Evolutionary conservation across 2,113 vertebrate species (phyloP), one percentile per base, ranked within the genome.

Genomic region (Vidua chalybeata): DNA sequence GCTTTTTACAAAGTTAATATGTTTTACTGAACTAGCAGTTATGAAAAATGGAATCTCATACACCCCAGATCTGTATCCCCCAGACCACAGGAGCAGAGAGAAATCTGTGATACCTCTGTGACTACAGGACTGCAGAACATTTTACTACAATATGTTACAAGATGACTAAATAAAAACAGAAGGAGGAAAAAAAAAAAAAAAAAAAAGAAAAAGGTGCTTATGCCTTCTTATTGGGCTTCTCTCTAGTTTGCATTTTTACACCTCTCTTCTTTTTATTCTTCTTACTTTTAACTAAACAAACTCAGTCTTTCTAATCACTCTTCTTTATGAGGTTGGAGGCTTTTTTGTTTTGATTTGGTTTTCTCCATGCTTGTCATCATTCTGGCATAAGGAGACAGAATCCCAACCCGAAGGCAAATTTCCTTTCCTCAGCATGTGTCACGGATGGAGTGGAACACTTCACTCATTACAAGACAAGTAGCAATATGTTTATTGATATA

Each of bases 31-130:
- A n/a, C 4, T 39, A 58, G 5, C 4, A 86, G 5, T 13, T 52
- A 48, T 12, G 10, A 84, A 45, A 83, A 77, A 20, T 5, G 17
- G 35, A 33, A 33, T 54, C 14, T 89, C 43, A 46, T 12, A 30
- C 3, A 37, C 1, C 1, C 3, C 2, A 43, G 1, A 8, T 39
- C 45, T 79, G 2, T n/a, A 63, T 54, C 6, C 12, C 8, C 2
- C 4, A 7, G 22, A 51, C 37, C 16, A 43, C 11, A 58, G 18
- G 5, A 90, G 2, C 37, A 66, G 35, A 67, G 73, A 75, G 9
- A 79, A 68, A 55, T 59, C 61, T 87, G 28, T 54, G 69, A n/a
- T 31, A 59, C 8, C 7, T 62, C 31, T 81, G 15, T 41, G n/a
- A 15, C 28, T 30, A n/a, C 8, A 67, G 61, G 8, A 75, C 9